Percentiles rank a stretch among this genome's conserved stretches.
Evolutionary conservation across 1,140 invertebrate species (phyloP).

Genomic region (Bemisia tabaci): DNA sequence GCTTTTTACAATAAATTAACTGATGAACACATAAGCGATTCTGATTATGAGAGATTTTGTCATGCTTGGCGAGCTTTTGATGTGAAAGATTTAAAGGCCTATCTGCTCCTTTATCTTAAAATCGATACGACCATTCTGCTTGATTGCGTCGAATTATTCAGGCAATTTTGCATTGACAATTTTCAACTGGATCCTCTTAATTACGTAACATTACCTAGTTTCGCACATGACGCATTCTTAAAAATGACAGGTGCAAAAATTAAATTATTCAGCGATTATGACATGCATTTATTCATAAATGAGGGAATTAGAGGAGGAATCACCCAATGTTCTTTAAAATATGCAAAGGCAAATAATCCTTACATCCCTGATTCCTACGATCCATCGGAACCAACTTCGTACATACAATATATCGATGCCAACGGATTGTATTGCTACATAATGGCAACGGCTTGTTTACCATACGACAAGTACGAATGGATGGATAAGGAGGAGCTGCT

Average conservation of each 20-base stretch:
- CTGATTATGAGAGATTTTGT: neutral
- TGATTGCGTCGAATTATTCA: neutral
- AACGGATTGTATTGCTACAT: neutral
- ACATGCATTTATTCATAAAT: neutral
- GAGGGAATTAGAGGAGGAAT: neutral
- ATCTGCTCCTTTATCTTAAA: slow-evolving; percentile 2
- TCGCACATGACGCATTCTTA: neutral
- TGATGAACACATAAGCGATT: neutral
- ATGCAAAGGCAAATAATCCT: neutral
- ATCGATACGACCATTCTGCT: neutral
- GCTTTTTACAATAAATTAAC: neutral
- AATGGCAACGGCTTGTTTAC: neutral
- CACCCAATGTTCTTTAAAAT: neutral
- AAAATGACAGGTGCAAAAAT: neutral
- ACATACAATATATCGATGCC: neutral
- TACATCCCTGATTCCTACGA: neutral
- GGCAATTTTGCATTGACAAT: neutral
- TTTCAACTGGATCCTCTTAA: neutral
- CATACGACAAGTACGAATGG: neutral
- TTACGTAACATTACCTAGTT: neutral
- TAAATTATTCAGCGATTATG: neutral
- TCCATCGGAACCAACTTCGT: neutral
- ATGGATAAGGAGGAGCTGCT: neutral
- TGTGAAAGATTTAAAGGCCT: neutral
- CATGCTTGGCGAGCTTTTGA: neutral